Evolutionary conservation across 2,113 vertebrate genomes (phyloP), one percentile per base, ranked within the genome.

Genomic region (Zosterops lateralis): DNA sequence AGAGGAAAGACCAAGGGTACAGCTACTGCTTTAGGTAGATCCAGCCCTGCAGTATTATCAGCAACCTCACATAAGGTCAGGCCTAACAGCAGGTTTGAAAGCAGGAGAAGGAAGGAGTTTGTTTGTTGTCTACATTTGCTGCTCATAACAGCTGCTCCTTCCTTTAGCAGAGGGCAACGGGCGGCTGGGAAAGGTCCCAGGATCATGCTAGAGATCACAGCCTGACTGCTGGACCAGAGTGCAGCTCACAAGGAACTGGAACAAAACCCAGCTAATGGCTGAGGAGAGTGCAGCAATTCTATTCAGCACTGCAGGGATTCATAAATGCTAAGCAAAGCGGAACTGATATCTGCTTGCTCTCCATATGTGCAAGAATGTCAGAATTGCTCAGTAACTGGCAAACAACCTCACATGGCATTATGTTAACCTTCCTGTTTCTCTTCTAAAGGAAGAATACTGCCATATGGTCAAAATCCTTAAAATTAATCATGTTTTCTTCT

Each of bases 401-500:
- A 89, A 78, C 38, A 74, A 50, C 56, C 79, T 91, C 50, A 81
- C 42, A 61, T 4, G 31, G 65, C 61, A 86, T 51, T 51, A 17
- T 7, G 25, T 42, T 38, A 60, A 47, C 65, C 67, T 87, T 79
- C 51, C 60, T 70, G 54, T 82, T 93, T 86, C 64, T 81, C 87
- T 65, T 81, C 87, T 65, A 51, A 72, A 78, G 72, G 58, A 94
- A 82, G 65, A 89, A 54, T 34, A 62, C 13, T 12, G 54, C 72
- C 87, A 81, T 54, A 68, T 57, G 61, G 80, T 60, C 70, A 92
- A 93, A 96, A 87, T 42, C 54, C 80, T 92, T 80, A 31, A 22
- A 72, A 87, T 50, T 72, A 84, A 32, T 77, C 25, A 22, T 38
- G 38, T 58, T 83, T 93, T 85, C 34, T 60, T 86, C 62, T 67